Conservation (phyloP, 2,113 vertebrate genomes). For the Chaetorhynchus papuensis region DNA sequence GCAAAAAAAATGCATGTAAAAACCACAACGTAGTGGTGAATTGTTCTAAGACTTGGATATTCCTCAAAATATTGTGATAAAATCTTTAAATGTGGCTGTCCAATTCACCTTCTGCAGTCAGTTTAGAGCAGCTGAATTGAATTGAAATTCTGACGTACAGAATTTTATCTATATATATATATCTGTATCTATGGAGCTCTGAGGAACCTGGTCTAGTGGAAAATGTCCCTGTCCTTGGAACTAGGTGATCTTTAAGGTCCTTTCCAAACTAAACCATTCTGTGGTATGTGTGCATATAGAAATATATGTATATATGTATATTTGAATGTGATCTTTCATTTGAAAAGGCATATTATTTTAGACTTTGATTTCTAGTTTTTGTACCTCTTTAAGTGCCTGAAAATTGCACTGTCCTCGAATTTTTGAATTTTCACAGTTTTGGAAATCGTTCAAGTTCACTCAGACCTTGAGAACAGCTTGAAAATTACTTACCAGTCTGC, state of each 20-base stretch:
- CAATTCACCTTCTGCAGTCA: neutral
- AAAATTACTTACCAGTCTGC: neutral
- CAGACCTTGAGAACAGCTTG: neutral
- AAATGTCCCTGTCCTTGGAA: neutral
- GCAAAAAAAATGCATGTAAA: neutral
- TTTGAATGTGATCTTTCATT: neutral
- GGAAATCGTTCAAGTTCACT: neutral
- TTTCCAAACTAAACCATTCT: neutral
- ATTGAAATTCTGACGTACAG: neutral
- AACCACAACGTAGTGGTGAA: fast-evolving
- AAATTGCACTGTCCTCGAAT: neutral
- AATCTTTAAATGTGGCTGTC: neutral
- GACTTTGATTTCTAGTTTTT: neutral
- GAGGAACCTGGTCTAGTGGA: neutral
- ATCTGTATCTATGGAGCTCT: neutral
- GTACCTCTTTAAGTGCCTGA: neutral
- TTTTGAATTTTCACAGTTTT: neutral
- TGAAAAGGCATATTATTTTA: neutral
- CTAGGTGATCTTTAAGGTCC: neutral
- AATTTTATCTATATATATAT: neutral
- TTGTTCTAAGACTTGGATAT: neutral
- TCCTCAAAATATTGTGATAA: neutral
- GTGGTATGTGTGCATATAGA: neutral
- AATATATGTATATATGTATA: too few relatives aligned
- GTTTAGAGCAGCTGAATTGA: neutral